A percentile compares a stretch with the other conserved stretches of the same genome.
phyloP scores from a whole-genome alignment of 1,140 invertebrate species.

The Caligus rogercresseyi region DNA sequence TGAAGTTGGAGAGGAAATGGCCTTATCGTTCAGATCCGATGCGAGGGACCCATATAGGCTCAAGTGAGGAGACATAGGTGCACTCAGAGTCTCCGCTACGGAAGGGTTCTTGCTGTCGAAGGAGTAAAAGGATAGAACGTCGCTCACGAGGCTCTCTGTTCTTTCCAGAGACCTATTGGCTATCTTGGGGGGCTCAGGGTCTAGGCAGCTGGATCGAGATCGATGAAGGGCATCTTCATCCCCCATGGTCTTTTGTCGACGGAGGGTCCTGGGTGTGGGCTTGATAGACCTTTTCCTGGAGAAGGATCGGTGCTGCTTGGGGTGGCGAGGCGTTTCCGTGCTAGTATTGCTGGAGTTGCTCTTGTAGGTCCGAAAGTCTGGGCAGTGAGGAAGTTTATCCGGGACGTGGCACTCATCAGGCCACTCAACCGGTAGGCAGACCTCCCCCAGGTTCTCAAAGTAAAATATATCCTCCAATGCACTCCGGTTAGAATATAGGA shows the following conservation, averaged over 20 bases:
- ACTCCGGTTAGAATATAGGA: conserved; percentile 65
- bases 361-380: conserved; percentile 8
- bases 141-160: conserved; percentile 14
- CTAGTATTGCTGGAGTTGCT: conserved; percentile 9
- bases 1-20: background rate
- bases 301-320: conserved; percentile 9
- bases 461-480: conserved; percentile 45
- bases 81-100: background rate
- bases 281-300: background rate
- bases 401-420: conserved; percentile 1
- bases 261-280: background rate
- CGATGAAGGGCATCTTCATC: background rate
- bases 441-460: background rate
- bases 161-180: background rate
- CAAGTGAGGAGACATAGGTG: background rate
- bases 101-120: conserved; percentile 19
- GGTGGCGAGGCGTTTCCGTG: conserved; percentile 2
- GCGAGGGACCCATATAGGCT: background rate
- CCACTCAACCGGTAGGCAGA: background rate
- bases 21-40: background rate
- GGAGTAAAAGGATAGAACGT: conserved; percentile 15
- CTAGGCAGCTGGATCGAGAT: background rate
- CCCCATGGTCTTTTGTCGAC: background rate
- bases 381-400: conserved; percentile 4
- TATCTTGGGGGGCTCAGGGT: background rate